A percentile compares a stretch with the other conserved stretches of the same genome.
These are phyloP conservation scores for Harmothoe impar DNA, from an alignment of 2,888 invertebrate species.

Conservation along the genomic window DNA sequence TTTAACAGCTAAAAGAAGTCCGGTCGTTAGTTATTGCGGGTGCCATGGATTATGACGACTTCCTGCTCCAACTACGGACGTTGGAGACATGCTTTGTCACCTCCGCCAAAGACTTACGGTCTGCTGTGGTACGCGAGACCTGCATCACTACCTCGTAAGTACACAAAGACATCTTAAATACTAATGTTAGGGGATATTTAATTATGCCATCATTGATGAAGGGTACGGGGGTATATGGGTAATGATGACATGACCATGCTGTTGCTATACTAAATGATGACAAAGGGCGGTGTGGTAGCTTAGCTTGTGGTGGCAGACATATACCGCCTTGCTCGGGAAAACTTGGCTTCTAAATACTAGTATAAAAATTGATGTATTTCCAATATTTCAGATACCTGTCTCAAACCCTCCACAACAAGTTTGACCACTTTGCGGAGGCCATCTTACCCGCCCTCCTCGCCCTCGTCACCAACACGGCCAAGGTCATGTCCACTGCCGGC, in stretches of 20 bases:
- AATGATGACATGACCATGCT: no score
- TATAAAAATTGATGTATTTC: not conserved
- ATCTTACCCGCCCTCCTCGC: conserved; percentile 93
- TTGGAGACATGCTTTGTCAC: conserved; percentile 85
- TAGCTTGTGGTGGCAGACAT: no score
- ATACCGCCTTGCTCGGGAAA: no score
- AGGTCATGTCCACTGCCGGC: conserved; percentile 96
- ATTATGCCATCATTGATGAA: no score
- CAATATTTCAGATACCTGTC: conserved; percentile 88
- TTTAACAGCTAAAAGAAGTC: conserved; percentile 91
- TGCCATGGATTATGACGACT: conserved; percentile 89
- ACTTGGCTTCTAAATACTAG: no score
- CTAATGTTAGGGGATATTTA: no score
- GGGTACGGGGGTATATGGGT: no score
- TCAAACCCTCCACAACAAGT: conserved; percentile 91
- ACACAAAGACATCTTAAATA: no score
- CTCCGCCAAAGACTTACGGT: conserved; percentile 84
- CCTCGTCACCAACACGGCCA: conserved; percentile 97
- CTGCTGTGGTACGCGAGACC: conserved; percentile 97
- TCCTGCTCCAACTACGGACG: conserved; percentile 90
- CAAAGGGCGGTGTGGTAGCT: no score
- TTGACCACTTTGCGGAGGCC: conserved; percentile 93
- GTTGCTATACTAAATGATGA: no score
- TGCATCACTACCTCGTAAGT: conserved; percentile 94
- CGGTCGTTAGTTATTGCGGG: conserved; percentile 92